These are phyloP conservation scores for Mnemiopsis leidyi DNA, from an alignment of 37 sponge, comb jelly and placozoan genomes.

Conservation along the genomic window DNA sequence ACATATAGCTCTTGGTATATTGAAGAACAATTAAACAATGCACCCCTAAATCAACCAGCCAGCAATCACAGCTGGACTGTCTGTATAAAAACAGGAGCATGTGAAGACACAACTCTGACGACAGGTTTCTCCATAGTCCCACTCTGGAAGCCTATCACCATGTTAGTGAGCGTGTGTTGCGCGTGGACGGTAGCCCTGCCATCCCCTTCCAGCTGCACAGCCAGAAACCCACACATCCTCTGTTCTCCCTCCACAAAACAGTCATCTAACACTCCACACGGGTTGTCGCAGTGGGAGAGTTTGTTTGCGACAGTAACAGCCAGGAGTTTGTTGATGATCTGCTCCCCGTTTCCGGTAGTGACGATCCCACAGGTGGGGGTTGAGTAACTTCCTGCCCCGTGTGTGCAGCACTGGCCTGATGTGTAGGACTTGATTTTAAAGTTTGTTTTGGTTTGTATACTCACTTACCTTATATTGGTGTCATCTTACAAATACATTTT, in stretches of 20 bases:
- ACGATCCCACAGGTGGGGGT: neutral
- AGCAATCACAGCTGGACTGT: neutral
- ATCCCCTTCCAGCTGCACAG: neutral
- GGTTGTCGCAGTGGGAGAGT: neutral
- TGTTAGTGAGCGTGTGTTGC: slow-evolving; percentile 16
- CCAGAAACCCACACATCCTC: slow-evolving; percentile 20
- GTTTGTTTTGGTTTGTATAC: too few species aligned
- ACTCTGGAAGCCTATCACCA: slow-evolving; percentile 6
- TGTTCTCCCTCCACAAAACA: neutral
- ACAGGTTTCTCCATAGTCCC: slow-evolving; percentile 22
- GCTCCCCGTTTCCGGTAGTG: slow-evolving; percentile 53
- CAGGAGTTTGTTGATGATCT: slow-evolving; percentile 54
- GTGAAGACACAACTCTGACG: neutral
- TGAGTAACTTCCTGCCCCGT: slow-evolving; percentile 3
- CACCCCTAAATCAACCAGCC: too few species aligned
- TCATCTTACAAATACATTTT: too few species aligned
- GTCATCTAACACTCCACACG: neutral
- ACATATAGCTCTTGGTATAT: too few species aligned
- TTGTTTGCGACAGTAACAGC: slow-evolving; percentile 6
- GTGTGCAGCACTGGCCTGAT: slow-evolving; percentile 55
- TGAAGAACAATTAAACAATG: too few species aligned
- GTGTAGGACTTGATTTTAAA: too few species aligned
- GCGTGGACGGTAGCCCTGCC: neutral
- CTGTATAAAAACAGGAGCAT: neutral
- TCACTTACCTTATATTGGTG: too few species aligned